Conservation (phyloP, 1,140 invertebrate species). For the Argopecten irradians region DNA sequence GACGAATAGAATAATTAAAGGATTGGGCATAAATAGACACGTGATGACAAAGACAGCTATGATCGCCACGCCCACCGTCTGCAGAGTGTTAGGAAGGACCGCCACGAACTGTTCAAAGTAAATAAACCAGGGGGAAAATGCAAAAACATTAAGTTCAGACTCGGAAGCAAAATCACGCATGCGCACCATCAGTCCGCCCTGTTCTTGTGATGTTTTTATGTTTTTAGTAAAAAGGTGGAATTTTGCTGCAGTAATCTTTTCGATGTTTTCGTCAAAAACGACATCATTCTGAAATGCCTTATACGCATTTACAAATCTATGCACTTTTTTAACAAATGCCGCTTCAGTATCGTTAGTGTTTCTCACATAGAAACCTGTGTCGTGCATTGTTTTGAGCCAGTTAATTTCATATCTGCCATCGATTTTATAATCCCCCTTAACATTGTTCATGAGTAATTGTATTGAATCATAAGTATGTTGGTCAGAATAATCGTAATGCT, state of each 20-base stretch:
- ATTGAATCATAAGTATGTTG: neutral
- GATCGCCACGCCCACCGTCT: slow-evolving; percentile 94
- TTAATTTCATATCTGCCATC: slow-evolving; percentile 31
- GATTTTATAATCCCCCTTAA: slow-evolving; percentile 13
- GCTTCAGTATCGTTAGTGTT: slow-evolving; percentile 59
- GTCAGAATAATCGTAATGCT: slow-evolving; percentile 30
- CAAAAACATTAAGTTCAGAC: slow-evolving; percentile 58
- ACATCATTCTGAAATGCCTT: slow-evolving; percentile 85
- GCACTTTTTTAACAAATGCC: slow-evolving; percentile 59
- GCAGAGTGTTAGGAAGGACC: slow-evolving; percentile 93
- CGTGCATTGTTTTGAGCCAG: slow-evolving; percentile 40
- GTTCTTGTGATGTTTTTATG: slow-evolving; percentile 45
- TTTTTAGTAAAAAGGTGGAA: slow-evolving; percentile 57
- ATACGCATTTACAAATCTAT: slow-evolving; percentile 77
- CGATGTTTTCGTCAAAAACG: slow-evolving; percentile 86
- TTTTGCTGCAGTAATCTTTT: slow-evolving; percentile 85
- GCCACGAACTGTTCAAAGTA: slow-evolving; percentile 87
- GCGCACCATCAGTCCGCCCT: slow-evolving; percentile 60
- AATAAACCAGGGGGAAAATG: slow-evolving; percentile 61
- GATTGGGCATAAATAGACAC: slow-evolving; percentile 96
- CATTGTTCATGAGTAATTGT: slow-evolving; percentile 15
- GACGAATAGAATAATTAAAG: slow-evolving; percentile 95
- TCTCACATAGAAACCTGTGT: neutral
- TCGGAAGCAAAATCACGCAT: slow-evolving; percentile 57
- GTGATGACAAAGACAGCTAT: slow-evolving; percentile 96